phyloP scores from a whole-genome alignment of 2,113 vertebrate genomes.

The Eptesicus fuscus region DNA sequence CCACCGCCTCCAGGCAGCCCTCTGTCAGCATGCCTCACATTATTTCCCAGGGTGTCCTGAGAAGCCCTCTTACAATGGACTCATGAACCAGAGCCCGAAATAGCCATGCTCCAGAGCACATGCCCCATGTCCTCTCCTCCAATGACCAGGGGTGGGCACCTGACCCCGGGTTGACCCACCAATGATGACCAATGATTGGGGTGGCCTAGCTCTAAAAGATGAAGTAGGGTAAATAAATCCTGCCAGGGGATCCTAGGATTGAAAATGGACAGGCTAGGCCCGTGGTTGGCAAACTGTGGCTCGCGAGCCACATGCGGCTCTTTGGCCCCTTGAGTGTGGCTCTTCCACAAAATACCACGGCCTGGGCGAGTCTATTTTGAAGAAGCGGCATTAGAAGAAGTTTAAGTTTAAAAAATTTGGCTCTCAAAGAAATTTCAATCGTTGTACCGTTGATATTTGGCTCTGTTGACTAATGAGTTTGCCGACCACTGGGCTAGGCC shows the following conservation, averaged over 20 bases:
- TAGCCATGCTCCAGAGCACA: neutral
- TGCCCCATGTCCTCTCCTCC: neutral
- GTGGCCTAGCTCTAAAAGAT: neutral
- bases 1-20: fast-evolving
- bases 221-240: neutral
- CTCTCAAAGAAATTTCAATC: no score
- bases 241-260: neutral
- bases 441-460: no score
- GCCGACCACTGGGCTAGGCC: neutral
- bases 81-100: neutral
- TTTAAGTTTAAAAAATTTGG: no score
- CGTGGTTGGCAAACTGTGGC: no score
- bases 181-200: neutral
- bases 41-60: neutral
- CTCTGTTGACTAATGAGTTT: no score
- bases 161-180: neutral
- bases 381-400: no score
- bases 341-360: no score
- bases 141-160: neutral
- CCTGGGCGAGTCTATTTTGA: no score
- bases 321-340: no score
- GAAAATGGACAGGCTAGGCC: neutral
- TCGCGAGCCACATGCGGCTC: no score
- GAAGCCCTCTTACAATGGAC: neutral
- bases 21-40: neutral